Conservation (phyloP, 2,888 invertebrate species). For the Orthonevra nobilis region DNA sequence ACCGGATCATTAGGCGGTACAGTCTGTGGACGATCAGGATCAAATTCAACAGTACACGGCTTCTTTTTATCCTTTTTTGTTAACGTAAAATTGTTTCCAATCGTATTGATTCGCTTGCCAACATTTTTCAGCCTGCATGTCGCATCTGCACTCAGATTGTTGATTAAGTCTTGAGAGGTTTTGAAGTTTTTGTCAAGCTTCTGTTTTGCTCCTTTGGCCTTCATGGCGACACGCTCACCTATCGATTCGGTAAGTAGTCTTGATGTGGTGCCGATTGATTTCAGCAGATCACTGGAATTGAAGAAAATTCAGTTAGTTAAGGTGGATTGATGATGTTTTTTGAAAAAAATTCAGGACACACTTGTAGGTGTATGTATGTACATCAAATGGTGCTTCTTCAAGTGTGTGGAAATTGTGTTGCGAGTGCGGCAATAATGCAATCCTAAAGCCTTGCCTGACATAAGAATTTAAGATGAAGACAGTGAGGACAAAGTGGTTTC, state of each 20-base stretch:
- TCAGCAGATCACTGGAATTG: constrained; percentile 76
- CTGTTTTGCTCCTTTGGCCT: constrained; percentile 78
- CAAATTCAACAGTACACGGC: constrained; percentile 60
- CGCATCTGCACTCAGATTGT: constrained; percentile 76
- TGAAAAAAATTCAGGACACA: no score
- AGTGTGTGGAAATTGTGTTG: not conserved
- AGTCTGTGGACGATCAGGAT: constrained; percentile 77
- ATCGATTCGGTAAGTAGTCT: constrained; percentile 79
- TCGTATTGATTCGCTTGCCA: constrained; percentile 73
- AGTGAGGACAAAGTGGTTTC: no score
- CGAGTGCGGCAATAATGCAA: no score
- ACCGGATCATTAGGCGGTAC: constrained; percentile 78
- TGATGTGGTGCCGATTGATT: constrained; percentile 78
- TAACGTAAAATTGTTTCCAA: constrained; percentile 75
- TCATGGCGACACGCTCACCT: constrained; percentile 78
- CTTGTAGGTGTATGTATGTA: no score
- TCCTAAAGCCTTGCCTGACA: no score
- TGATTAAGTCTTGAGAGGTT: constrained; percentile 76
- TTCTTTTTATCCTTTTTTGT: constrained; percentile 66
- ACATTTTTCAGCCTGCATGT: constrained; percentile 76
- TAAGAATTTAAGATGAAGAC: no score
- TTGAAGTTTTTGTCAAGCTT: constrained; percentile 79
- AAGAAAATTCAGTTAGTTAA: constrained; percentile 25
- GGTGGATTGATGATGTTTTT: constrained; percentile 1
- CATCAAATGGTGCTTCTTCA: constrained; percentile 42